Base-by-base conservation (phyloP, 2,113 vertebrate genomes). In the Grallaria varia region DNA sequence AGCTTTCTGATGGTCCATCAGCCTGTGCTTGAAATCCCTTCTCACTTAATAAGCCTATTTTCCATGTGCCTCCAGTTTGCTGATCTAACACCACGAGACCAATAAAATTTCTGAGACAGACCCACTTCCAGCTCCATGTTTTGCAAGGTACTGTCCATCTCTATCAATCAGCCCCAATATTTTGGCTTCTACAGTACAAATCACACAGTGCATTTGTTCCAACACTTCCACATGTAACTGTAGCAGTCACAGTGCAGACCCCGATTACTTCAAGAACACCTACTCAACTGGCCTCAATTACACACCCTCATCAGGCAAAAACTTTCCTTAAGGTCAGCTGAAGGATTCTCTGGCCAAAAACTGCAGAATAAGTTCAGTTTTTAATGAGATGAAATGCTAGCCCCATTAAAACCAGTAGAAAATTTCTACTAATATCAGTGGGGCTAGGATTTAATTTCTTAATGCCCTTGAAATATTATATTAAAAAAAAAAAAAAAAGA, bases 121-220 rank as follows among this genome's bases (percentile, higher is more conserved):
- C 40, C 6, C 1, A 6, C 42, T 97, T 93, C 69, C 31, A 58
- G 53, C 39, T 39, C n/a, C 1, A 1, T 28, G 19, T 81, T 90
- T 75, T 66, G 8, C 87, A 89, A 93, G 64, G 78, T 71, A 89
- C 68, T 59, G 52, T 96, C 87, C 93, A 84, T 44, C 82, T 69
- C 44, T 42, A 49, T 74, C 89, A 93, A 79, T 52, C 55, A 86
- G 87, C 88, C 92, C 89, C 63, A 88, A 21, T 31, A 12, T 50
- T 87, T 76, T 37, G 59, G 56, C 44, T 86, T 44, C 49, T 40
- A 42, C 68, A 37, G 47, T 12, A 91, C 50, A 58, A 67, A 75
- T 23, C 27, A 47, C 68, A 75, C 47, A 67, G 64, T 10, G 17
- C 45, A 10, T 53, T 50, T 53, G 22, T 35, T 75, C 17, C 17